Base-by-base conservation (phyloP, 1,140 invertebrate genomes). In the Apis dorsata region DNA sequence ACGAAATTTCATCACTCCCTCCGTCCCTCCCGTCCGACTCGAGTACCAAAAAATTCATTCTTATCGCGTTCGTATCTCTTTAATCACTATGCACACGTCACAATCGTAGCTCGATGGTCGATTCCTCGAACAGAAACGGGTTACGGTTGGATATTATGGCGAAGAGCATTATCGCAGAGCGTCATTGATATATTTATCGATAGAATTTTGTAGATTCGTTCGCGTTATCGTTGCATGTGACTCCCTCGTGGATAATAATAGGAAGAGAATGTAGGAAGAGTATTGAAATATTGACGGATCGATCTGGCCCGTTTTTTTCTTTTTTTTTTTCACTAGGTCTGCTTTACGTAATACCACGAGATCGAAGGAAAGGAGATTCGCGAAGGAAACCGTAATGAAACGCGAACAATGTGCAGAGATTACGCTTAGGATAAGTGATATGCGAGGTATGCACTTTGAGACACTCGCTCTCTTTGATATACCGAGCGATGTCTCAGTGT, bases 201-300 rank as follows among this genome's bases (percentile, higher is more conserved):
- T 65, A 49, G 78, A 72, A 79, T 79, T 71, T 79, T 55, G 55
- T n/a, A 44, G 66, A 19, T 71, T 55, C 57, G 55, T 79, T 79
- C 71, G 71, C 68, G 19, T 11, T 60, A 12, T n/a, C 21, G 2
- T 9, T n/a, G 3, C 34, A 44, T 44, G 34, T 44, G 34, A 7
- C 34, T 44, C 34, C 34, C 34, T 44, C 34, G 34, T 44, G 34
- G 34, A 44, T 44, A 44, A 44, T 0, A 44, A 44, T 44, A 7
- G 34, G 5, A 44, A 44, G 4, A 24, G 24, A 24, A 24, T 44
- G 34, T 44, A 0, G 34, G 34, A 44, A 44, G 34, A 34, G 34
- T 34, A 4, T 34, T 34, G 2, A 34, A 34, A 34, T 34, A 7
- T 44, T 44, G 5, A 44, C 34, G 34, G 34, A 44, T 7, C 34